Percentiles rank a stretch among this genome's conserved stretches.
These are phyloP conservation scores for Agrochola litura DNA, from an alignment of 2,888 invertebrate species.

Conservation along the genomic window DNA sequence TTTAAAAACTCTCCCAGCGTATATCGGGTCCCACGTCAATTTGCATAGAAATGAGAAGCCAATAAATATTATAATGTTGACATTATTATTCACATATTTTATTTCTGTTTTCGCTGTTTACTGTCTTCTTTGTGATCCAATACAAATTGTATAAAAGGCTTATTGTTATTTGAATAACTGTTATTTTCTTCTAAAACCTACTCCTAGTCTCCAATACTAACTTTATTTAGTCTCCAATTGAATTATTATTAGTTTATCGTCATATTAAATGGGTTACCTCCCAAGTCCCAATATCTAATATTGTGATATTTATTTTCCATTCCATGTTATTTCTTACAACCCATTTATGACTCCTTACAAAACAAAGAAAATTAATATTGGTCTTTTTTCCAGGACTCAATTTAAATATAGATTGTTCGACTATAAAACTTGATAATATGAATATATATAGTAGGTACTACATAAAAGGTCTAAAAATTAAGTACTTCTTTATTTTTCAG, in stretches of 20 bases:
- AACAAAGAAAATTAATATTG: neutral
- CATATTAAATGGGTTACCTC: neutral
- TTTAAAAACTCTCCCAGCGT: constrained; percentile 9
- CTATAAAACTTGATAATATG: neutral
- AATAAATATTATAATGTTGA: constrained; percentile 55
- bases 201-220: neutral
- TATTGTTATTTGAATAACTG: constrained; percentile 16
- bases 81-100: constrained; percentile 44
- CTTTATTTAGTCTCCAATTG: neutral
- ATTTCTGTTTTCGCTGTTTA: constrained; percentile 34
- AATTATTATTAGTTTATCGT: neutral
- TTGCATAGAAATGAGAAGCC: constrained; percentile 58
- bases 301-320: neutral
- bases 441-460: neutral
- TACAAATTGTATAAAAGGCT: neutral
- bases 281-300: neutral
- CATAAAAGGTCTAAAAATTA: neutral
- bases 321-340: neutral
- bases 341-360: neutral
- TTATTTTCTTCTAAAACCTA: neutral
- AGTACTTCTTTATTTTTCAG: no score
- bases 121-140: constrained; percentile 19
- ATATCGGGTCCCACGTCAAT: constrained; percentile 31
- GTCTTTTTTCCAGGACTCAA: neutral
- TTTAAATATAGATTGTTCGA: no score